Conservation (phyloP, 1,140 invertebrate species). For the Pararge aegeria region DNA sequence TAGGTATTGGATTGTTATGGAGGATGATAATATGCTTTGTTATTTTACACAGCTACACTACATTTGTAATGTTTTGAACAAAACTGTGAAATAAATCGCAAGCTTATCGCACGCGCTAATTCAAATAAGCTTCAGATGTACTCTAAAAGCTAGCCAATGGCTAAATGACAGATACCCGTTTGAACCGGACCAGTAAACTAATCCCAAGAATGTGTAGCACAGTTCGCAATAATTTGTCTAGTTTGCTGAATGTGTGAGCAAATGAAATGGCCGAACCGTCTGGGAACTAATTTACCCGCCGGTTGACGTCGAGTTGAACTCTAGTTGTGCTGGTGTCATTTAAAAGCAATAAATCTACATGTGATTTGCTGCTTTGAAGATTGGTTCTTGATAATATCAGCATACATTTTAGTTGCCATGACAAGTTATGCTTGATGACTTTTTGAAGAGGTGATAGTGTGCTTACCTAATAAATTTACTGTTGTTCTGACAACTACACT, state of each 20-base stretch:
- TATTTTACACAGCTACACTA: no score
- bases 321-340: constrained; percentile 25
- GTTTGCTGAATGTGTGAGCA: constrained; percentile 58
- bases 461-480: no score
- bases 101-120: no score
- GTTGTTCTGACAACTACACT: no score
- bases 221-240: constrained; percentile 61
- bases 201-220: constrained; percentile 56
- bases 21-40: no score
- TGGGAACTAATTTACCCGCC: constrained; percentile 50
- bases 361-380: constrained; percentile 22
- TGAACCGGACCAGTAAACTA: constrained; percentile 19
- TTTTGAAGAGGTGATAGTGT: no score
- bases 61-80: no score
- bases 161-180: constrained; percentile 15
- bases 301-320: constrained; percentile 24
- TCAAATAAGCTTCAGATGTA: neutral
- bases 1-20: no score
- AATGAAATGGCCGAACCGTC: constrained; percentile 56
- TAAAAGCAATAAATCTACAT: constrained; percentile 28
- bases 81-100: no score
- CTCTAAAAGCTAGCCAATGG: constrained; percentile 15
- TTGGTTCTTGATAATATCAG: constrained; percentile 13
- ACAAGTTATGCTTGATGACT: no score
- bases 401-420: neutral